Conservation (phyloP, 2,797 vertebrate species). For the Chaetodon trifasciatus region DNA sequence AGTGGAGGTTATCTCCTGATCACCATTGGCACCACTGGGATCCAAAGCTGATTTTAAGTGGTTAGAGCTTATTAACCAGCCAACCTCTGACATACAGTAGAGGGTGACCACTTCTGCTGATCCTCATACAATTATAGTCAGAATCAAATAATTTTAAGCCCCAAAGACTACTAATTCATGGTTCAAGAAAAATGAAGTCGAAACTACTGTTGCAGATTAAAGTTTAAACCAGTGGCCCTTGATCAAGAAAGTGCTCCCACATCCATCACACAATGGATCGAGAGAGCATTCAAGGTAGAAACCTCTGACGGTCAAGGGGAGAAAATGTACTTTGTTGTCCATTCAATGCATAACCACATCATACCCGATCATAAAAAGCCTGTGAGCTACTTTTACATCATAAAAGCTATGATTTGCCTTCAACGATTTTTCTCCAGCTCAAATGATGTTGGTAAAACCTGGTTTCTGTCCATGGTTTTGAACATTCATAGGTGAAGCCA, state of each 20-base stretch:
- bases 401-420: constrained; percentile 20
- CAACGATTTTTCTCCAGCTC: constrained; percentile 19
- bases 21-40: constrained; percentile 46
- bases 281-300: neutral
- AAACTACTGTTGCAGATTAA: constrained; percentile 26
- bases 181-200: constrained; percentile 17
- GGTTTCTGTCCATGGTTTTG: constrained; percentile 36
- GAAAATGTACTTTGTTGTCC: constrained; percentile 1
- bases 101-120: constrained; percentile 7
- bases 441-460: constrained; percentile 39
- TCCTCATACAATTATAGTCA: constrained; percentile 47
- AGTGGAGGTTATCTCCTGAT: constrained; percentile 65
- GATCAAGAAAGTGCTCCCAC: constrained; percentile 9
- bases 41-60: constrained; percentile 54
- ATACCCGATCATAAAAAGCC: constrained; percentile 17
- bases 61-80: constrained; percentile 47
- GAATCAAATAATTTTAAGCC: constrained; percentile 15
- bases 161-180: constrained; percentile 14
- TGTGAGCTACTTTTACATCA: constrained; percentile 13
- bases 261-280: constrained; percentile 16
- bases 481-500: constrained; percentile 44
- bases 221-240: constrained; percentile 15
- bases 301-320: constrained; percentile 13
- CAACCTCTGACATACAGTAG: constrained; percentile 30
- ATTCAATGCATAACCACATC: constrained; percentile 15